Base-by-base conservation (phyloP, 1,140 invertebrate species). In the Zaprionus gabonicus region DNA sequence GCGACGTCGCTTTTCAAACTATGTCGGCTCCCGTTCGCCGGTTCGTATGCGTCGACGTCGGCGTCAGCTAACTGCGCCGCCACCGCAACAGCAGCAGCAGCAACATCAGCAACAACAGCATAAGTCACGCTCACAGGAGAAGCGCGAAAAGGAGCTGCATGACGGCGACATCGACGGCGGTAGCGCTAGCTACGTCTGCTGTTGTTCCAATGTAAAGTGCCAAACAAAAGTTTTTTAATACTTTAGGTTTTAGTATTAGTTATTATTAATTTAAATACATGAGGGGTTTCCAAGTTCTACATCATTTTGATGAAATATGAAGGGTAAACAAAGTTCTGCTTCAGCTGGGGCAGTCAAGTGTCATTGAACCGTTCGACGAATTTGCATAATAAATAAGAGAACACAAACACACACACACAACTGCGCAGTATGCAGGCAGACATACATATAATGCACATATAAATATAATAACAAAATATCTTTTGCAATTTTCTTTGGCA, bases 1-100 rank as follows among this genome's bases (percentile, higher is more conserved):
- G 44, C 93, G 95, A 28, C 94, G 96, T 38, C 94, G 96, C 34
- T 96, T 96, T 91, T 96, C 95, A 68, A 95, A 95, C 92, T 96
- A 96, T 87, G 94, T 96, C 91, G 95, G 95, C 85, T 93, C 94
- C 13, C 87, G 92, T 41, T 94, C 95, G 44, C 95, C 95, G 10
- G 93, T 93, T 55, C 95, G 95, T 93, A 94, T 95, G 71, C 93
- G 95, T 78, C 94, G 94, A 78, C 93, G 94, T 63, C 91, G 94
- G 71, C 93, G 94, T 15, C 91, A 92, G 23, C 31, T 91, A 17
- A 71, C 76, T 12, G 80, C 91, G 10, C 77, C 90, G 55, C 76
- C 91, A 83, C 51, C 62, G n/a, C 73, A 70, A 1, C 70, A 69
- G 4, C 77, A 74, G 0, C 75, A 0, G 20, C 20, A 73, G 1